phyloP scores from a whole-genome alignment of 2,113 vertebrate genomes.

The Marmota flaviventris region DNA sequence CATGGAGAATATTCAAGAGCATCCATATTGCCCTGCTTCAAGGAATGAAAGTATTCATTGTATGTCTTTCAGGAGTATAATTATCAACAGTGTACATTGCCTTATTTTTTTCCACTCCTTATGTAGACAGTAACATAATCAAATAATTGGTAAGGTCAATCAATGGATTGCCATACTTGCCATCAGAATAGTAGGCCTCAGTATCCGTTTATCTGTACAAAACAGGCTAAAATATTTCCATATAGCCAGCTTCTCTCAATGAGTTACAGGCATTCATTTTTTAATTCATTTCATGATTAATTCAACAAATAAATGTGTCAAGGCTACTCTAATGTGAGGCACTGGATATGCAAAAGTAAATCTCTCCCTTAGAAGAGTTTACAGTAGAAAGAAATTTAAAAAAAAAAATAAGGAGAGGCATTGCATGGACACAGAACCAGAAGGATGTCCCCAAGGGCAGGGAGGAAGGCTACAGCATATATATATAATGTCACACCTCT shows the following conservation, averaged over 20 bases:
- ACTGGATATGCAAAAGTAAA: not conserved
- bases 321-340: not conserved
- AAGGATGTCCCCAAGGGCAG: rapidly evolving
- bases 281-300: not conserved
- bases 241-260: not conserved
- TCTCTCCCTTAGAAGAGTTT: not conserved
- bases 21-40: not conserved
- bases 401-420: not conserved
- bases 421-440: not conserved
- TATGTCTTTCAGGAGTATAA: not conserved
- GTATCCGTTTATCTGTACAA: not conserved
- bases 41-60: not conserved
- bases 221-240: not conserved
- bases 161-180: not conserved
- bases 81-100: not conserved
- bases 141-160: not conserved
- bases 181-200: not conserved
- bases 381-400: not conserved
- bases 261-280: not conserved
- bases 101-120: not conserved
- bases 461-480: no score
- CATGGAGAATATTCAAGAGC: not conserved
- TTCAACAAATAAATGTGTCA: not conserved
- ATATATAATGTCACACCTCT: not conserved
- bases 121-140: not conserved